Conservation (phyloP, 2,888 invertebrate genomes). For the Sisyra nigra region DNA sequence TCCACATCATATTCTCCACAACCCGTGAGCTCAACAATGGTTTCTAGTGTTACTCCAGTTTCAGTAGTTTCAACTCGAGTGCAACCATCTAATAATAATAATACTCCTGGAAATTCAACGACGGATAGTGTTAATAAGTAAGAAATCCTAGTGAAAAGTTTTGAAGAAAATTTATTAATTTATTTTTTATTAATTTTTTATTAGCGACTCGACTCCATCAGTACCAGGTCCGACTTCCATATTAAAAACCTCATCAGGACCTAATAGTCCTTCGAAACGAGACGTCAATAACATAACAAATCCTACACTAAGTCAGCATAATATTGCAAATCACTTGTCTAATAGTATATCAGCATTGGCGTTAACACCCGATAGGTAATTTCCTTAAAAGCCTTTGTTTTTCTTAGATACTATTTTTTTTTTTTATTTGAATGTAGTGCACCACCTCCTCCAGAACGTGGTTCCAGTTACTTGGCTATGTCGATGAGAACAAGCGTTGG, state of each 20-base stretch:
- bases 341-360: conserved; percentile 4
- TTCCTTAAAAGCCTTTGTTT: neutral
- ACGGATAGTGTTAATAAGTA: conserved; percentile 1
- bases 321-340: conserved; percentile 5
- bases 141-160: neutral
- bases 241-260: conserved; percentile 7
- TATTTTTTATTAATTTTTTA: neutral
- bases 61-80: conserved; percentile 19
- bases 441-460: conserved; percentile 73
- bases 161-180: neutral
- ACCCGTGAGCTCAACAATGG: conserved; percentile 23
- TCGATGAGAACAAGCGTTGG: conserved; percentile 33
- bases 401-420: neutral
- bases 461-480: conserved; percentile 78
- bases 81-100: conserved; percentile 2
- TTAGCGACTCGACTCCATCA: conserved; percentile 1
- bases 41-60: conserved; percentile 21
- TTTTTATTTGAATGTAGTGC: conserved; percentile 21
- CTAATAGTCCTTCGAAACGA: conserved; percentile 8
- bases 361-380: conserved; percentile 4
- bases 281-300: neutral
- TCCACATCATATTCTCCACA: conserved; percentile 22
- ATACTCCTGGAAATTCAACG: neutral
- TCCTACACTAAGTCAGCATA: neutral
- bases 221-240: conserved; percentile 4